Conservation (phyloP, 2,797 vertebrate genomes). For the Siniperca undulata region DNA sequence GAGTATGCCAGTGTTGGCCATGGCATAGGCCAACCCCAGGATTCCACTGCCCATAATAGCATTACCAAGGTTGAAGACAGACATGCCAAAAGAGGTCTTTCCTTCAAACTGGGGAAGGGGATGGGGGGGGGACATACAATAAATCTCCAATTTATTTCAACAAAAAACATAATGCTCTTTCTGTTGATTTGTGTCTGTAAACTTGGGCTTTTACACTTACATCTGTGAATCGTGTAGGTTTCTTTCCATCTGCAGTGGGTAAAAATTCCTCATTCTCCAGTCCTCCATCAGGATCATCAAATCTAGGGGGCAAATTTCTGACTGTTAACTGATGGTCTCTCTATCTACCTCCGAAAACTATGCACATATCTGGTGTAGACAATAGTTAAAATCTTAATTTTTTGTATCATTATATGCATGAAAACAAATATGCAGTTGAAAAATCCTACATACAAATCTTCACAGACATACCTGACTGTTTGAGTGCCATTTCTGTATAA, state of each 20-base stretch:
- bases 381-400: not conserved
- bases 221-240: constrained; percentile 91
- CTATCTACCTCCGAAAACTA: not conserved
- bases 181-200: not conserved
- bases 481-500: constrained; percentile 83
- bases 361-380: constrained; percentile 6
- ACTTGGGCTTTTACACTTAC: constrained; percentile 81
- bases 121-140: constrained; percentile 16
- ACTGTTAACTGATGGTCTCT: not conserved
- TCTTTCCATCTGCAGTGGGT: constrained; percentile 87
- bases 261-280: constrained; percentile 91
- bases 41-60: constrained; percentile 99
- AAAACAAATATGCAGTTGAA: constrained; percentile 15
- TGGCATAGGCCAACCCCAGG: constrained; percentile 96
- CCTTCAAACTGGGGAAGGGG: constrained; percentile 91
- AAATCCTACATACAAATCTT: constrained; percentile 2
- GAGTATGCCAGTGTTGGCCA: constrained; percentile 97
- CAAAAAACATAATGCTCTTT: not conserved
- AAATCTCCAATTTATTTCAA: not conserved
- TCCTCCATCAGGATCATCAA: constrained; percentile 86
- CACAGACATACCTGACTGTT: constrained; percentile 80
- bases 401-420: not conserved
- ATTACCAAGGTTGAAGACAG: constrained; percentile 98
- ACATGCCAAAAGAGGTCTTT: constrained; percentile 98
- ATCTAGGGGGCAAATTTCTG: constrained; percentile 77